Conservation (phyloP, 2,888 invertebrate genomes). For the Pristionchus exspectatus region DNA sequence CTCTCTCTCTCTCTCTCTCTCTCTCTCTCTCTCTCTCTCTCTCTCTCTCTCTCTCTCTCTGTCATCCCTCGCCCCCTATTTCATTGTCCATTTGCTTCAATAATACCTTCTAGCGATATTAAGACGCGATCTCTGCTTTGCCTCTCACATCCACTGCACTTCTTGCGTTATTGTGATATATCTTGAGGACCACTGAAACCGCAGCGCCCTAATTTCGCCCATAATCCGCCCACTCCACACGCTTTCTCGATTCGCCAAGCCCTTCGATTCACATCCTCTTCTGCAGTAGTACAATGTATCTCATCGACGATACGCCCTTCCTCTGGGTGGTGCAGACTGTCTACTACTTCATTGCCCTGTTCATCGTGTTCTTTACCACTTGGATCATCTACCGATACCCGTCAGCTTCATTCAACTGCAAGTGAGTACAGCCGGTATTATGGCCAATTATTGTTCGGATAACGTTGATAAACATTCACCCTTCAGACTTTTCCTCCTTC, state of each 20-base stretch:
- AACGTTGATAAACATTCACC: background rate
- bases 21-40: too few species aligned
- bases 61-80: background rate
- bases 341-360: background rate
- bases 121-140: background rate
- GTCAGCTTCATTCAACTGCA: constrained; percentile 15
- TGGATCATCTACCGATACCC: constrained; percentile 15
- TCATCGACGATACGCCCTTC: constrained; percentile 10
- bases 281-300: background rate
- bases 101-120: background rate
- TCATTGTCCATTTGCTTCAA: background rate
- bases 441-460: background rate
- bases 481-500: background rate
- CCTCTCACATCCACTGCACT: background rate
- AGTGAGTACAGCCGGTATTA: background rate
- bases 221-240: background rate
- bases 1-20: too few species aligned
- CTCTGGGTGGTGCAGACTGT: constrained; percentile 24
- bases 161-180: background rate
- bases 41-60: too few species aligned
- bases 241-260: background rate
- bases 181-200: background rate
- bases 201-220: background rate
- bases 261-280: background rate
- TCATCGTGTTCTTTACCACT: background rate